Base-by-base conservation (phyloP, 2,113 vertebrate genomes). In the Abramis brama region DNA sequence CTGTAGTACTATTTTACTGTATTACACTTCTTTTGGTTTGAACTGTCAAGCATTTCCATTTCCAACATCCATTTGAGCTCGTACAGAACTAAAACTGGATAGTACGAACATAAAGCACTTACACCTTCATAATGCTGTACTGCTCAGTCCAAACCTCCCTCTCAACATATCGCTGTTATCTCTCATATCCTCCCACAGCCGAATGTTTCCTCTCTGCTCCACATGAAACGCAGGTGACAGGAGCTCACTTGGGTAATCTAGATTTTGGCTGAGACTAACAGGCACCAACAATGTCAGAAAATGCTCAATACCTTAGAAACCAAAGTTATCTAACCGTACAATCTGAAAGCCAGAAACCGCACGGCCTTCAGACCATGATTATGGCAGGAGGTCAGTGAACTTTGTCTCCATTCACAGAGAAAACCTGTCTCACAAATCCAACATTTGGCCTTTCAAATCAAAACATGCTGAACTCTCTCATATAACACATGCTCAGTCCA, bases 1-100 rank as follows among this genome's bases (percentile, higher is more conserved):
- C 2, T 43, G 7, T 27, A 27, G 27, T 27, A 27, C 27, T 27
- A 27, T 9, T 9, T 2, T 43, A 43, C 43, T 43, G 43, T 43
- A 10, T 43, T 43, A 43, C 39, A 27, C 45, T 52, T 64, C 57
- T 47, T 82, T 68, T 25, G 8, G n/a, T 81, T 79, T 27, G 25
- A 25, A 27, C 45, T 23, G 5, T 17, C 62, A 81, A 3, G 39
- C 15, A n/a, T 50, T 68, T 52, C 62, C 45, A 91, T 86, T 75
- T 74, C 50, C 84, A 82, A 82, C 89, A 85, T 87, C 82, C 89
- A 85, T 88, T 90, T 60, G 33, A 47, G 30, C 76, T 78, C 86
- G 52, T 83, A 87, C 62, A 78, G 77, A 76, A 50, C 86, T 91
- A 84, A 79, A 52, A 85, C 82, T 86, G 86, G 76, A 89, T 47